These are phyloP conservation scores for Ctenopoma multispine DNA, from an alignment of 2,797 vertebrate species.

Conservation along the genomic window DNA sequence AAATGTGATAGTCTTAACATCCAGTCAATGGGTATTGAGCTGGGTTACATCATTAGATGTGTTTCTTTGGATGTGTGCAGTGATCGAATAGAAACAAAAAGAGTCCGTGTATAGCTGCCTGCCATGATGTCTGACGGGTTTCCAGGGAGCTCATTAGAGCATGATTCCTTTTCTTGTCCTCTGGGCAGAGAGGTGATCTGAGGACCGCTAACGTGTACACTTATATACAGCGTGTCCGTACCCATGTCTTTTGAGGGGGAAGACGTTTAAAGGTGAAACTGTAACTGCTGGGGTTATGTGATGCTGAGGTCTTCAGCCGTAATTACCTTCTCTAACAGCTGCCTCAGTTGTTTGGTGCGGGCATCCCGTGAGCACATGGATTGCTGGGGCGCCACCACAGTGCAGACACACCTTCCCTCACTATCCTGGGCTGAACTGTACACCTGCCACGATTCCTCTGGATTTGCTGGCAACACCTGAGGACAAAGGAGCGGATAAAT, in stretches of 20 bases:
- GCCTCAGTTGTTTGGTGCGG: conserved; percentile 97
- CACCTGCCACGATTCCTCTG: conserved; percentile 99
- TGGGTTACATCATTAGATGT: conserved; percentile 66
- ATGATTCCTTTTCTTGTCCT: conserved; percentile 74
- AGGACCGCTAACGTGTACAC: conserved; percentile 18
- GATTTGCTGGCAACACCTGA: conserved; percentile 96
- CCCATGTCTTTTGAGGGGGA: conserved; percentile 16
- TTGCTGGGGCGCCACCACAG: conserved; percentile 99
- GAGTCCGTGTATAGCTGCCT: conserved; percentile 35
- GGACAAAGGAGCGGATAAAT: not conserved
- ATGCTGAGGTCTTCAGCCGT: conserved; percentile 29
- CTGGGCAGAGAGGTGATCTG: conserved; percentile 44
- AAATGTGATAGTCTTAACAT: conserved; percentile 14
- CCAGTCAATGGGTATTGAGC: conserved; percentile 36
- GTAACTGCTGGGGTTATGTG: conserved; percentile 1
- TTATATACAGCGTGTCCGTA: conserved; percentile 2
- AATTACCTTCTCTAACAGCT: conserved; percentile 98
- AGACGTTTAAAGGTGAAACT: conserved; percentile 25
- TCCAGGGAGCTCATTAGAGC: conserved; percentile 83
- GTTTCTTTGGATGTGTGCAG: conserved; percentile 35
- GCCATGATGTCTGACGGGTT: conserved; percentile 67
- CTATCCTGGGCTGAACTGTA: conserved; percentile 99
- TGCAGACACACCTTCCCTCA: conserved; percentile 98
- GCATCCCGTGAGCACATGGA: conserved; percentile 98
- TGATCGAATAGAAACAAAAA: conserved; percentile 33